Evolutionary conservation across 2,888 invertebrate species (phyloP), one percentile per base, ranked within the genome.

Genomic region (Meloe dianella): DNA sequence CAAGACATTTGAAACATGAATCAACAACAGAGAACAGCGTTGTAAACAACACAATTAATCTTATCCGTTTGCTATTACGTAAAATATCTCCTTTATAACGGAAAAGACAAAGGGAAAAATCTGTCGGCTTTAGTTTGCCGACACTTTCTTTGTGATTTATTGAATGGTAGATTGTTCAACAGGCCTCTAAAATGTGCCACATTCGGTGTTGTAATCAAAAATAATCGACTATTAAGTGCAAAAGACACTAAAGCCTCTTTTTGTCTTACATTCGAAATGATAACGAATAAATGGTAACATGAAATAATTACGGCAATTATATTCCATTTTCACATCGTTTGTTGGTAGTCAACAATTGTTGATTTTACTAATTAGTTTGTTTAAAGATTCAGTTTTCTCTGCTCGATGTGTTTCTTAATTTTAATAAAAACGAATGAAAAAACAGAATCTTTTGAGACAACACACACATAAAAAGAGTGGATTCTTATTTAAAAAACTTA

Each of bases 31-130:
- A 35, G 35, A 10, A 35, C 22, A 22, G 8, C 22, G 47, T 22
- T 51, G 47, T 51, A 51, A 51, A 51, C 47, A 51, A 51, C 9
- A 22, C 22, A 51, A 51, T 51, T 22, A 51, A 51, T 51, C 47
- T 51, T 47, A 47, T 47, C 14, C 47, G 47, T 47, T 51, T 32
- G 20, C 22, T 41, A 2, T 2, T 51, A 10, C 22, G 20, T 51
- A 22, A 51, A 51, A 51, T 51, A 51, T 20, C 3, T 47, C n/a
- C 20, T 5, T 1, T 20, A 12, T 20, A 47, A 9, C 2, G 20
- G 47, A 8, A 47, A 22, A 47, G 20, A 9, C 47, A n/a, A 1
- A 8, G n/a, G 47, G 17, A 2, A 10, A 22, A 41, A 41, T 6
- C 17, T 10, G 41, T 41, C 22, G 1, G n/a, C 17, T 41, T 6